Percentiles rank a stretch among this genome's conserved stretches.
These are phyloP conservation scores for Ophiothrix spiculata DNA, from an alignment of 35 echinoderm and acorn worm species.

Conservation along the genomic window DNA sequence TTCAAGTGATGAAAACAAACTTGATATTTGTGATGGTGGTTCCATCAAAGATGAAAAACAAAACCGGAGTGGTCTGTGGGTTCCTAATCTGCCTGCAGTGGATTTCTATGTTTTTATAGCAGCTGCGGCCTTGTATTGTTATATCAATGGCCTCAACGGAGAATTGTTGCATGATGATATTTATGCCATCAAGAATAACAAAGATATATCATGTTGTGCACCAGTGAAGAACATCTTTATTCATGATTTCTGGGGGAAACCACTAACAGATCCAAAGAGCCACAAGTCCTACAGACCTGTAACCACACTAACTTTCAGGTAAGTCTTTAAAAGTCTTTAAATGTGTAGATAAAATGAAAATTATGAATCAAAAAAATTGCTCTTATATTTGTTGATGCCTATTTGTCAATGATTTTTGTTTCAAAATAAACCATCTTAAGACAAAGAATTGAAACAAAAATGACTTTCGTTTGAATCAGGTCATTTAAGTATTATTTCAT, in stretches of 20 bases:
- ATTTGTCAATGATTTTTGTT: no score
- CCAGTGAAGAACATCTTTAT: slow-evolving; percentile 31
- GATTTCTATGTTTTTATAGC: background rate
- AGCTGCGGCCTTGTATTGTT: slow-evolving; percentile 5
- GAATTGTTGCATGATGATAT: slow-evolving; percentile 82
- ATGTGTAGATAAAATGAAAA: no score
- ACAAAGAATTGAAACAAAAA: no score
- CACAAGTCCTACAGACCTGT: slow-evolving; percentile 94
- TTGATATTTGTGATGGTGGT: background rate
- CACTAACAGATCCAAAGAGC: slow-evolving; percentile 51
- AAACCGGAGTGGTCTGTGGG: background rate
- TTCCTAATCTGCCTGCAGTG: background rate
- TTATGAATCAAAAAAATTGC: no score
- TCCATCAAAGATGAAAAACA: background rate
- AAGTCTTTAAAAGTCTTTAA: background rate
- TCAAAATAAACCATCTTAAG: no score
- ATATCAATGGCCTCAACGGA: slow-evolving; percentile 34
- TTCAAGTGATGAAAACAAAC: background rate
- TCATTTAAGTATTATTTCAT: no score
- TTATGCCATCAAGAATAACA: slow-evolving; percentile 79
- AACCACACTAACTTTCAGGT: slow-evolving; percentile 76
- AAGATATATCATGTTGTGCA: slow-evolving; percentile 45
- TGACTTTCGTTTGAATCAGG: no score
- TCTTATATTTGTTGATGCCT: no score
- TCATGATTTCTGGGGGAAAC: slow-evolving; percentile 86